Base-by-base conservation (phyloP, 2,113 vertebrate genomes). In the Geococcyx californianus region DNA sequence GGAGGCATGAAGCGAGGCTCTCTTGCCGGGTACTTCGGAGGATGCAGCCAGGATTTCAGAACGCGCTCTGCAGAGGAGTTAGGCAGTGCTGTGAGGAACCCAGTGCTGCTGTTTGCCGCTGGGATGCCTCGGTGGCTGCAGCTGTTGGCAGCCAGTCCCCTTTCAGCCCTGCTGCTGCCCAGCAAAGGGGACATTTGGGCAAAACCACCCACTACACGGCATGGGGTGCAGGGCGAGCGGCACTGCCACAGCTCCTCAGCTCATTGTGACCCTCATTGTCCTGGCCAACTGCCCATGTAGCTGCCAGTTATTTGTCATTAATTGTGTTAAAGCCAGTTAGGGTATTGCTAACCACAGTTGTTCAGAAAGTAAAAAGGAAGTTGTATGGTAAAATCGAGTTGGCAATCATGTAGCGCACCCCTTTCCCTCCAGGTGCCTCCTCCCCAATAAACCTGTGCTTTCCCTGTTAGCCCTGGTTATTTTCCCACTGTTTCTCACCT, bases 21-120 rank as follows among this genome's bases (percentile, higher is more conserved):
- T 40, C 29, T 28, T 47, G 12, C 40, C 0, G 0, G 1, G 2
- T 5, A 51, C 0, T 25, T 8, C 24, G 44, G 17, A 31, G 34
- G 25, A 13, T 2, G 0, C 24, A 0, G 31, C 0, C 12, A 24
- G 28, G 8, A 15, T 24, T 59, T 20, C 9, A 1, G 34, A 66
- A 4, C 1, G 1, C 60, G 31, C 28, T 31, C 49, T 68, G 49
- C 59, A 11, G 28, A 42, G 34, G 34, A 28, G 11, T 42, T 38
- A 5, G 15, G 33, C 51, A 6, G 63, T 10, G 29, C 4, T 17
- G 54, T 34, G 66, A 56, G 52, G 66, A 68, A 4, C n/a, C 8
- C 20, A 20, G 23, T 0, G 23, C 73, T 6, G 9, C 40, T 16
- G 13, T 67, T 42, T 42, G 66, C 44, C 6, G 54, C 31, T 13